These are phyloP conservation scores for Enteromius radiatus DNA, from an alignment of 2,797 vertebrate genomes.

Conservation along the genomic window DNA sequence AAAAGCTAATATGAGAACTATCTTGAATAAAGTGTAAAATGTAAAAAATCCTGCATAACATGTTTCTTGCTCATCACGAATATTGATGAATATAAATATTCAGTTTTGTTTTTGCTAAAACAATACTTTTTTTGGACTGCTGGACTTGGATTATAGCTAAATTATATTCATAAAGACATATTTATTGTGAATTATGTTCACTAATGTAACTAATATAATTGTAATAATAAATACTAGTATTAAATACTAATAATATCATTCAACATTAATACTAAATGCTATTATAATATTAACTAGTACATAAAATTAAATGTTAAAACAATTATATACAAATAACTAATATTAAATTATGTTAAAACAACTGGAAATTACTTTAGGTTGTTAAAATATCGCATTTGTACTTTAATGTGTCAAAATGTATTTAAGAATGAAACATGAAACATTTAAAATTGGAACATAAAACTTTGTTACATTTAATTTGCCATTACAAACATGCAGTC, in stretches of 20 bases:
- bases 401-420: not conserved
- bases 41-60: not conserved
- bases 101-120: not conserved
- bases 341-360: not conserved
- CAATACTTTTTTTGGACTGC: not conserved
- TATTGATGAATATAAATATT: not conserved
- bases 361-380: not conserved
- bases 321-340: not conserved
- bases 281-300: not conserved
- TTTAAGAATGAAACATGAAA: not conserved
- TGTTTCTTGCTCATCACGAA: slow-evolving; percentile 1
- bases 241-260: not conserved
- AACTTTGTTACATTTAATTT: not conserved
- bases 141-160: not conserved
- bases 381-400: slow-evolving; percentile 17
- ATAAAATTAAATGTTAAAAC: not conserved
- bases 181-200: not conserved
- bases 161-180: not conserved
- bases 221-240: not conserved
- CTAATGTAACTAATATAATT: not conserved
- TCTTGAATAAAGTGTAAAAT: not conserved
- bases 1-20: not conserved
- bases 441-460: not conserved
- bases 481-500: slow-evolving; percentile 46
- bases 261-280: not conserved